These are phyloP conservation scores for Bombyx mori DNA, from an alignment of 1,140 invertebrate genomes.

Conservation along the genomic window ASM3026992v2 NC_085114.1:4996501-4997000, in stretches of 20 bases:
- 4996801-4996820: conserved; percentile 21
- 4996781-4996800: conserved; percentile 8
- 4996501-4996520: too few species aligned
- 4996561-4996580: too few species aligned
- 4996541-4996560: too few species aligned
- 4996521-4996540: too few species aligned
- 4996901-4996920: too few species aligned
- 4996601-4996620: too few species aligned
- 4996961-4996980: too few species aligned
- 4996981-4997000: too few species aligned
- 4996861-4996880: conserved; percentile 3
- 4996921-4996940: too few species aligned
- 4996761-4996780: conserved; percentile 18
- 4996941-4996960: too few species aligned
- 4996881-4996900: background rate
- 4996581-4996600: too few species aligned
- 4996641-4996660: background rate
- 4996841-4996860: conserved; percentile 16
- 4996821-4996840: conserved; percentile 18
- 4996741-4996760: conserved; percentile 6
- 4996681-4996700: background rate
- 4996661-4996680: background rate
- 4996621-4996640: background rate
- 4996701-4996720: background rate
- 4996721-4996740: background rate